Evolutionary conservation across 2,797 vertebrate species (phyloP).

Genomic region (Siniperca scherzeri): DNA sequence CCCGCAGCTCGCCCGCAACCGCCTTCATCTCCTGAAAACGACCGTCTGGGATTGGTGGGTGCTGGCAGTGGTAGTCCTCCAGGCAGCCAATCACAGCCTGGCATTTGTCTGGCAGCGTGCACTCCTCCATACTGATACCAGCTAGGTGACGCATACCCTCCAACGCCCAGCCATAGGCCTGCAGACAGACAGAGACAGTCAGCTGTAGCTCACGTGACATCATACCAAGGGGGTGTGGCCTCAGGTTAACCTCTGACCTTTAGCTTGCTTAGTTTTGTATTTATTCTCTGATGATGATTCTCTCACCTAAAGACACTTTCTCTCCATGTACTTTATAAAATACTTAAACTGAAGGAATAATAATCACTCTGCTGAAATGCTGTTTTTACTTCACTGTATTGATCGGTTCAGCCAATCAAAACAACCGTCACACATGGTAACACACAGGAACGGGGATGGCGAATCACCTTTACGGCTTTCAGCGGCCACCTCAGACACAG

Average conservation of each 20-base stretch:
- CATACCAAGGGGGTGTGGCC: background rate
- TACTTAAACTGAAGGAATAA: too few species aligned
- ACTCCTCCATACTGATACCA: slow-evolving; percentile 90
- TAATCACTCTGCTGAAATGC: too few species aligned
- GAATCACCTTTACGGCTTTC: too few species aligned
- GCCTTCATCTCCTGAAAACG: slow-evolving; percentile 93
- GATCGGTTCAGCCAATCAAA: too few species aligned
- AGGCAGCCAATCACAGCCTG: slow-evolving; percentile 84
- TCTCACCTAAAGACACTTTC: background rate
- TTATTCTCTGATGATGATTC: too few species aligned
- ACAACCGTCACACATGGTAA: too few species aligned
- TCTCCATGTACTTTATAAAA: too few species aligned
- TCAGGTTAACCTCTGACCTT: slow-evolving; percentile 6
- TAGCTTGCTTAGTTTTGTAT: too few species aligned
- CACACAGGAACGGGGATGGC: too few species aligned
- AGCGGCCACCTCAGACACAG: too few species aligned
- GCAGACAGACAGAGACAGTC: slow-evolving; percentile 37
- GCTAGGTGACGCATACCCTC: slow-evolving; percentile 91
- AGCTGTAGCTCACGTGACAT: background rate
- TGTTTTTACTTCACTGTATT: too few species aligned
- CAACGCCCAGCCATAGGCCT: slow-evolving; percentile 89
- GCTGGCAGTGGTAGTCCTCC: slow-evolving; percentile 87
- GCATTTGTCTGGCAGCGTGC: slow-evolving; percentile 82
- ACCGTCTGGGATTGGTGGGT: slow-evolving; percentile 86
- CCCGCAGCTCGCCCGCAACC: slow-evolving; percentile 89